phyloP scores from a whole-genome alignment of 2,888 invertebrate species.

The Phymatocera aterrima region DNA sequence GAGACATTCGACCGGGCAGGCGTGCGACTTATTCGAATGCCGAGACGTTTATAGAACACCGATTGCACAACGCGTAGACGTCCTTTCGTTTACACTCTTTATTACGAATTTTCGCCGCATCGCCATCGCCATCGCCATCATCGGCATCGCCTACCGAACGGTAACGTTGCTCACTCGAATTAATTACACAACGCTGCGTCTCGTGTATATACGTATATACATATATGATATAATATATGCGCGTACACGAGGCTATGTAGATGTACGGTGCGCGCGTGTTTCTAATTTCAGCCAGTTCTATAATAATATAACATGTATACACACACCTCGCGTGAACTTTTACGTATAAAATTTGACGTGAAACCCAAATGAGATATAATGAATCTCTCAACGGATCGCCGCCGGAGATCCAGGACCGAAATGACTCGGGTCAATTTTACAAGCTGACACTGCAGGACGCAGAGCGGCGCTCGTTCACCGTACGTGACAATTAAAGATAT shows the following conservation, averaged over 20 bases:
- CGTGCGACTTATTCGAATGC: conserved; percentile 38
- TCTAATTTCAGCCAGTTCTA: too few relatives aligned
- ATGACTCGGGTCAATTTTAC: too few relatives aligned
- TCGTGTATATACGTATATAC: neutral
- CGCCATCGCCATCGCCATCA: neutral
- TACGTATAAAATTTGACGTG: neutral
- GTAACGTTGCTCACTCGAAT: conserved; percentile 5
- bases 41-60: conserved; percentile 40
- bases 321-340: neutral
- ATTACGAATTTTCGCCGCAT: too few relatives aligned
- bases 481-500: too few relatives aligned
- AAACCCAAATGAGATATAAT: neutral
- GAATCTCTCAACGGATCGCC: neutral
- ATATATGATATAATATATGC: neutral
- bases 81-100: conserved; percentile 37
- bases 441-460: too few relatives aligned
- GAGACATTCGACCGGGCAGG: conserved; percentile 23
- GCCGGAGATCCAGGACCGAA: too few relatives aligned
- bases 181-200: conserved; percentile 30
- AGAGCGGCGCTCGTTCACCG: too few relatives aligned
- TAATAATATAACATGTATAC: too few relatives aligned
- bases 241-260: neutral
- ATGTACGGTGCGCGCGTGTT: too few relatives aligned
- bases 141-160: neutral
- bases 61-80: conserved; percentile 36